Base-by-base conservation (phyloP, 2,888 invertebrate genomes). In the Plagiodera versicolora region DNA sequence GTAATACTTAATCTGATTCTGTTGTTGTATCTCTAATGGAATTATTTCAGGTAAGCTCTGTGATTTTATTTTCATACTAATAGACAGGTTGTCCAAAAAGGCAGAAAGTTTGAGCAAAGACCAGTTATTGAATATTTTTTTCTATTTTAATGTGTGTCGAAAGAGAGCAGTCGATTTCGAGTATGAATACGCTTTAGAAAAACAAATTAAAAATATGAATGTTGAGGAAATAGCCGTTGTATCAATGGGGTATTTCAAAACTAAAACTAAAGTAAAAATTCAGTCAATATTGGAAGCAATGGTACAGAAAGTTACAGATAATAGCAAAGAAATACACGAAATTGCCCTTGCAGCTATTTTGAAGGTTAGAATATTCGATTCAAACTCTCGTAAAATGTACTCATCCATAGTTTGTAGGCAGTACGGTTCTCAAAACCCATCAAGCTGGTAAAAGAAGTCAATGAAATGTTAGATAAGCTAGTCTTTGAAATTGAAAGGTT, bases 161-260 rank as follows among this genome's bases (percentile, higher is more conserved):
- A 84, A 79, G 60, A 75, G 84, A 4, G 77, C 84, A 8, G 77
- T 85, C 60, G 85, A 88, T 80, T 88, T 88, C 67, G 87, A 89
- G 68, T 81, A 89, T 55, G 90, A 92, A 79, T 74, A 83, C 50
- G 81, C 82, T 45, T 70, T 89, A 56, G 77, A 82, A 28, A 74
- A 82, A 2, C 77, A 79, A 56, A 80, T 89, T n/a, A 71, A 84
- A 6, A 73, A 83, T 19, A 83, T 90, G 74, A 82, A 81, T 18
- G 68, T 87, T 5, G 85, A 88, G 66, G 91, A 93, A 74, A 76
- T 92, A 60, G 89, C 87, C 10, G 83, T 92, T 11, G 83, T 89
- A 68, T 84, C 88, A 3, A 87, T 90, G 85, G 91, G 89, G 0
- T 91, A 89, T 76, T 93, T 93, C 71, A 92, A 92, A 81, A 88